Evolutionary conservation across 1,140 invertebrate genomes (phyloP).

Genomic region (Drosophila pruinosa): DNA sequence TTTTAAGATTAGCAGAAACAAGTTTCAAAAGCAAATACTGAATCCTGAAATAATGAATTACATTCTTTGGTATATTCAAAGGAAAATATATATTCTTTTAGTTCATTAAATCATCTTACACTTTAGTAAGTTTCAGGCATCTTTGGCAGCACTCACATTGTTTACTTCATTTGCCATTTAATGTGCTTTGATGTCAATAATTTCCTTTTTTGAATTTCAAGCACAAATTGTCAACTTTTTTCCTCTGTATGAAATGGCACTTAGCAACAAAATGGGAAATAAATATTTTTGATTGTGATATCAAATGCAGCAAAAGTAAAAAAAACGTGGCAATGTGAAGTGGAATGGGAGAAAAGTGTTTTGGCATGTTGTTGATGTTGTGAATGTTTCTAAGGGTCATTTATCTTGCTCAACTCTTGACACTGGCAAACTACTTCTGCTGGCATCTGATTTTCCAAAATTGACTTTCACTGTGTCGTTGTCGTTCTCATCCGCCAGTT

Average conservation of each 20-base stretch:
- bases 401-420: slow-evolving; percentile 72
- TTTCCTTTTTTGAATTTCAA: not conserved
- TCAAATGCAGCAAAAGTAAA: not conserved
- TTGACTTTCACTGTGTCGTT: slow-evolving; percentile 21
- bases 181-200: not conserved
- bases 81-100: too few relatives aligned
- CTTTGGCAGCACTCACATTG: not conserved
- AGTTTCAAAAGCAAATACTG: too few relatives aligned
- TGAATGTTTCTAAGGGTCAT: slow-evolving; percentile 63
- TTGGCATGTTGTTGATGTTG: slow-evolving; percentile 41
- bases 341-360: slow-evolving; percentile 7
- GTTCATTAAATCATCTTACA: too few relatives aligned
- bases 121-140: too few relatives aligned
- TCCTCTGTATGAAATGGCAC: not conserved
- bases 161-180: not conserved
- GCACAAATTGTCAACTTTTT: not conserved
- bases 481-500: slow-evolving; percentile 11
- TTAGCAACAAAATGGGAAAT: slow-evolving; percentile 17
- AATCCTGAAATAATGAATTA: too few relatives aligned
- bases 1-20: not conserved
- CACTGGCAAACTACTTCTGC: slow-evolving; percentile 58
- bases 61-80: too few relatives aligned
- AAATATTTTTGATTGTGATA: slow-evolving; percentile 26
- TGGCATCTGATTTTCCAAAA: slow-evolving; percentile 65
- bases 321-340: not conserved